Base-by-base conservation (phyloP, 2,797 vertebrate species). In the Eospalax fontanierii region DNA sequence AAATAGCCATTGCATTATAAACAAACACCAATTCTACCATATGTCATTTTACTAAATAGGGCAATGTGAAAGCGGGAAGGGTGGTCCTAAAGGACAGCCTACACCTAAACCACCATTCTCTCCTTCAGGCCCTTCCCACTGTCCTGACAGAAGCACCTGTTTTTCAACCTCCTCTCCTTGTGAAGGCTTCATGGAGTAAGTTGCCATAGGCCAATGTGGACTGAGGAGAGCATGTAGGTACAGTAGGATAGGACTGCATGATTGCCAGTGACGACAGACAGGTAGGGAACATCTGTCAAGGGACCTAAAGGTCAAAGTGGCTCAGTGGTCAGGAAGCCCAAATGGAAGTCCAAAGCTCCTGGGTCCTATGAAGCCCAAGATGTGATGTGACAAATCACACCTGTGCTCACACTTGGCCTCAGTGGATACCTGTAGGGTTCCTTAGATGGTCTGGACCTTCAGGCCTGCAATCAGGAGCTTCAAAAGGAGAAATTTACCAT, bases 391-490 rank as follows among this genome's bases (percentile, higher is more conserved):
- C 21, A 8, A 40, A 43, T 1, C 16, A 40, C 1, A n/a, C 0
- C 70, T 21, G 18, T 5, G 1, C 43, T 68, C 8, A 10, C 5
- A 11, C 10, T 18, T 4, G 9, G 76, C 30, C 33, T 38, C 57
- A 1, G 24, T 0, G 15, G 0, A 61, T 5, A 7, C 5, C 28
- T 3, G 30, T 28, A 5, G 3, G 33, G 9, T 40, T 4, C 79
- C 63, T 38, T 6, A 0, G 38, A 5, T 1, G 61, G 24, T 57
- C 59, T 4, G 11, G 30, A 4, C 14, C 54, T 57, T 19, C 21
- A 26, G 50, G 22, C 2, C 21, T 15, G 4, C 1, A 22, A 57
- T 63, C 4, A 19, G 63, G 54, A 54, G 24, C 46, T 33, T 71
- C 22, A 35, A n/a, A 35, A 46, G 68, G 57, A n/a, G 6, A 1